phyloP scores from a whole-genome alignment of 2,797 vertebrate genomes.

The Leptoclinus maculatus region DNA sequence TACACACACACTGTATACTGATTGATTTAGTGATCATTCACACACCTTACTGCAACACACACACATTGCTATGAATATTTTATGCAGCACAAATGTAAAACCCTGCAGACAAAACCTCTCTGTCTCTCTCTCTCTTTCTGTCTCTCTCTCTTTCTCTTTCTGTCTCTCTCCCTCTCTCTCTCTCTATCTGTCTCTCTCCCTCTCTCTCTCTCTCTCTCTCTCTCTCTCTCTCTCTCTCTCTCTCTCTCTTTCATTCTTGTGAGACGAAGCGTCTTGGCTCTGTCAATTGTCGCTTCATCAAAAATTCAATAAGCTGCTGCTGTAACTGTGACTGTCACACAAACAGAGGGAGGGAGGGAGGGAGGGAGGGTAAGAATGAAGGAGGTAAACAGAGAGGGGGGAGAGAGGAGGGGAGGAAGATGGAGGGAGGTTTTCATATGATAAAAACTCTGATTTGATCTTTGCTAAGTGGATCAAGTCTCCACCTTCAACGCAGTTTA shows the following conservation, averaged over 20 bases:
- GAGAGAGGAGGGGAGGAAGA: not conserved
- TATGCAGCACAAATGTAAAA: slow-evolving; percentile 54
- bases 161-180: too few relatives aligned
- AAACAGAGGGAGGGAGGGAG: not conserved
- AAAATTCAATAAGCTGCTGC: slow-evolving; percentile 60
- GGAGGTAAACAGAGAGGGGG: not conserved
- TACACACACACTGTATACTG: not conserved
- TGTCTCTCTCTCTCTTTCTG: too few relatives aligned
- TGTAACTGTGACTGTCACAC: slow-evolving; percentile 43
- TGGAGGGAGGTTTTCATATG: not conserved
- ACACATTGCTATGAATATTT: slow-evolving; percentile 58
- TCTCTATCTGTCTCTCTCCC: too few relatives aligned
- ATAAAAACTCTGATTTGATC: not conserved
- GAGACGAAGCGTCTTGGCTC: slow-evolving; percentile 5
- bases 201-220: too few relatives aligned
- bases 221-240: not conserved
- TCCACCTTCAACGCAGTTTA: not conserved
- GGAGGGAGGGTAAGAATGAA: not conserved
- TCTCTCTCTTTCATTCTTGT: slow-evolving; percentile 14
- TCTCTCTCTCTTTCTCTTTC: too few relatives aligned
- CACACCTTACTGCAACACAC: not conserved
- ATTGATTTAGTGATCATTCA: slow-evolving; percentile 28
- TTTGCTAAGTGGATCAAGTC: not conserved
- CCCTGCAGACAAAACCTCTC: slow-evolving; percentile 49
- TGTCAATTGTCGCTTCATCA: slow-evolving; percentile 63